Base-by-base conservation (phyloP, 2,888 invertebrate genomes). In the Acleris cristana region DNA sequence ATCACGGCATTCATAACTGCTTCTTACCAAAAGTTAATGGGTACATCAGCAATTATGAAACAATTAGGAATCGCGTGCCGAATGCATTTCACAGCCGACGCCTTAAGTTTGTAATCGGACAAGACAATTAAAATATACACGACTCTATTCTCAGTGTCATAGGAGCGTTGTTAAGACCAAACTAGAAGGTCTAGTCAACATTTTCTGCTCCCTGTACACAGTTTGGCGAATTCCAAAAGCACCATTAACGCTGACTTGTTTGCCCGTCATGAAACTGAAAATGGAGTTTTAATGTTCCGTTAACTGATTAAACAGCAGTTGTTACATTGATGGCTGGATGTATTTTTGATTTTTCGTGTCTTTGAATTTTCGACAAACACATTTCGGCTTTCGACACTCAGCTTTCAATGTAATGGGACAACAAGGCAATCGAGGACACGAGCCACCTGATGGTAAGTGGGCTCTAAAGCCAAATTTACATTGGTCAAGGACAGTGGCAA, bases 31-130 rank as follows among this genome's bases (percentile, higher is more conserved):
- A 16, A 48, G 34, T 26, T 49, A 62, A 65, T 59, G 65, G 59
- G 45, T 26, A 68, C 65, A 68, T 69, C 64, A 67, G 76, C 73
- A 80, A 82, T 82, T 80, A 80, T 76, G 77, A 79, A 82, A 78
- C 79, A 81, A 82, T 82, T 81, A 80, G 73, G 64, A 69, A 71
- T 80, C 75, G 80, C 79, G 79, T 80, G 76, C 74, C 65, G 73
- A 76, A 75, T 73, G 71, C 71, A 63, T 69, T 65, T 65, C 70
- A 58, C 68, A 48, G n/a, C 14, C 4, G 4, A 14, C 40, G 14
- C 40, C 14, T 14, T 14, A 14, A 40, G 40, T 40, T 40, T 14
- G 14, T 40, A 40, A 40, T 40, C 14, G 14, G 1, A 14, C 40
- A 40, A 40, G 14, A 40, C 40, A 40, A 0, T 34, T 34, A 40